A percentile compares a stretch with the other conserved stretches of the same genome.
phyloP scores from a whole-genome alignment of 2,113 vertebrate species.

The Oryzias woworae region DNA sequence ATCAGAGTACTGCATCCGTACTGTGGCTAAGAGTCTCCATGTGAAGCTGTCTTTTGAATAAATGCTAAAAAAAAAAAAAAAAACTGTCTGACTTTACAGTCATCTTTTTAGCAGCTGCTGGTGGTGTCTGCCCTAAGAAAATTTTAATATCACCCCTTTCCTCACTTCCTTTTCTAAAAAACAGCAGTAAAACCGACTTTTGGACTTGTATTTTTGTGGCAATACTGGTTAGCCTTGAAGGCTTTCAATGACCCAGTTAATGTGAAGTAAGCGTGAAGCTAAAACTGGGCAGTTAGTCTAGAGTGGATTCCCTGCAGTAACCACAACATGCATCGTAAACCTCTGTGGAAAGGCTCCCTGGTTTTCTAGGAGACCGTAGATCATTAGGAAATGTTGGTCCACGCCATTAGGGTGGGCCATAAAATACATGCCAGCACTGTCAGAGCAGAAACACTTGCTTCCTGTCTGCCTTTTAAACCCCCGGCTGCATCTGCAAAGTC shows the following conservation, averaged over 20 bases:
- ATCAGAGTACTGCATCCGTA: conserved; percentile 42
- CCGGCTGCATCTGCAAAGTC: conserved; percentile 30
- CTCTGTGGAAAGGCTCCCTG: conserved; percentile 52
- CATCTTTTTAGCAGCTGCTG: conserved; percentile 12
- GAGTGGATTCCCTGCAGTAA: conserved; percentile 40
- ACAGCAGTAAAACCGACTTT: conserved; percentile 17
- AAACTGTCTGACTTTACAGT: conserved; percentile 28
- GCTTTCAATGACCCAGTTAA: conserved; percentile 39
- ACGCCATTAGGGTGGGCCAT: conserved; percentile 44
- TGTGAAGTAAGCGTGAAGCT: conserved; percentile 30
- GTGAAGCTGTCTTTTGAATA: conserved; percentile 25
- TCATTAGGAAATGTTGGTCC: conserved; percentile 61
- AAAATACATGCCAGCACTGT: conserved; percentile 53
- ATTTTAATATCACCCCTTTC: conserved; percentile 32
- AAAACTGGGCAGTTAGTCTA: conserved; percentile 18
- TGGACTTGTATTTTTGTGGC: conserved; percentile 15
- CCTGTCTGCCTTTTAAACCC: conserved; percentile 67
- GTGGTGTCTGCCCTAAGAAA: neutral
- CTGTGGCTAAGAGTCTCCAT: conserved; percentile 14
- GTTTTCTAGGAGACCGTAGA: conserved; percentile 54
- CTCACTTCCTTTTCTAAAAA: conserved; percentile 6
- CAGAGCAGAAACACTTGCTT: conserved; percentile 61
- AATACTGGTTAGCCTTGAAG: conserved; percentile 19
- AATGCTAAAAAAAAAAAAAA: conserved; percentile 44
- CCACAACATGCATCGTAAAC: conserved; percentile 67